Base-by-base conservation (phyloP, 2,888 invertebrate species). In the Nephrotoma appendiculata region DNA sequence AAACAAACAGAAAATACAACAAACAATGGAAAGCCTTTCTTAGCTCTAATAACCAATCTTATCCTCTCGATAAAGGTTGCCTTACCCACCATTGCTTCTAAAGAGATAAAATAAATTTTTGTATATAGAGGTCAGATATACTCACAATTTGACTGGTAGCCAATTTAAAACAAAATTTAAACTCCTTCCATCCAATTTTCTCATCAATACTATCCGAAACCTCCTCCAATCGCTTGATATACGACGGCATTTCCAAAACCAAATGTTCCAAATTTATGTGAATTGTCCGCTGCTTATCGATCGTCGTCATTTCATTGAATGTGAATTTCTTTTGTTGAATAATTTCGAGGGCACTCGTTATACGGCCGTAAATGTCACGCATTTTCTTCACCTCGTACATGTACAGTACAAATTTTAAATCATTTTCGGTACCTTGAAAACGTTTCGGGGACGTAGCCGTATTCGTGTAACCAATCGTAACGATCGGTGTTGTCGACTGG, bases 81-180 rank as follows among this genome's bases (percentile, higher is more conserved):
- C 19, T 19, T 0, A 19, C 19, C 19, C 19, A 19, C 19, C 19
- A 19, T 19, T 19, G 19, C 19, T 19, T 19, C 19, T 19, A 44
- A 5, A 44, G 0, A 15, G 0, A 52, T n/a, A 4, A 71, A 57
- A 83, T 86, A 87, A 85, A 48, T 41, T 6, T 31, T 15, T 41
- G 19, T n/a, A n/a, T 83, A 31, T 85, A 44, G 12, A 86, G 2
- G 31, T 1, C 48, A n/a, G 48, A 12, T 84, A 31, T 45, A 95
- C 95, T 44, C 43, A 95, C 95, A 89, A 95, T 93, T 93, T 94
- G 94, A 88, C 94, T 94, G 41, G 94, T 93, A 42, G 93, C 93
- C 84, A 94, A 91, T 91, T 94, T 94, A 88, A 94, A 93, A 89
- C 93, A 94, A 90, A 94, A 94, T 89, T 94, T 94, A 89, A 94